A percentile compares a stretch with the other conserved stretches of the same genome.
Conservation (phyloP, 2,797 vertebrate species). For the Synaphobranchus kaupii region DNA sequence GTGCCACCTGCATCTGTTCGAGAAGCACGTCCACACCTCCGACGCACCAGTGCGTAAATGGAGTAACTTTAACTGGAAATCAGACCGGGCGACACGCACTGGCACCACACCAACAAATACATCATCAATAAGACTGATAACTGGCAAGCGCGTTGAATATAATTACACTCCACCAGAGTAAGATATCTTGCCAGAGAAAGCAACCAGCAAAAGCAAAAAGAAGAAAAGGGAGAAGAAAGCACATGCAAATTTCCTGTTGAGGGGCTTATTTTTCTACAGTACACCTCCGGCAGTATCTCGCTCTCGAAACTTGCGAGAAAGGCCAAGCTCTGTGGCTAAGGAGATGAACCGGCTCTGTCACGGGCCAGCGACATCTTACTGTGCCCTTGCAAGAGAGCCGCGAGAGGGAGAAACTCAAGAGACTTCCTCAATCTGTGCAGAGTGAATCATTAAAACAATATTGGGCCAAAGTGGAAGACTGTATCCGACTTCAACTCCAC, state of each 20-base stretch:
- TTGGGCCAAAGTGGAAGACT: not conserved
- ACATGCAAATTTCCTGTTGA: not conserved
- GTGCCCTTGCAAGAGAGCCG: not conserved
- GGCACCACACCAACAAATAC: not conserved
- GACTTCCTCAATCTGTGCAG: not conserved
- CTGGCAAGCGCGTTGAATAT: not conserved
- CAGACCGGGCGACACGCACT: not conserved
- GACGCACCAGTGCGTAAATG: not conserved
- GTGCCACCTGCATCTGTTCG: not conserved
- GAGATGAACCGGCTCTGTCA: not conserved
- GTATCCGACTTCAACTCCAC: not conserved
- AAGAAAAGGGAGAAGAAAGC: not conserved
- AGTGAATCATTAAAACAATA: not conserved
- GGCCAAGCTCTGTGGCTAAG: not conserved
- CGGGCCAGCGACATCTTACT: not conserved
- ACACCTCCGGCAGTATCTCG: not conserved
- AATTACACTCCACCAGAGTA: not conserved
- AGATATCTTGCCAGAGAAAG: not conserved
- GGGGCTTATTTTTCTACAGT: not conserved
- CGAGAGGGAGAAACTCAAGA: not conserved
- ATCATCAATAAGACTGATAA: not conserved
- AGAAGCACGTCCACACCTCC: not conserved
- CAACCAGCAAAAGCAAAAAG: not conserved
- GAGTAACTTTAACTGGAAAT: not conserved
- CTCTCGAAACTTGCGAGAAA: not conserved